phyloP scores from a whole-genome alignment of 2,888 invertebrate genomes.

The Patella caerulea region DNA sequence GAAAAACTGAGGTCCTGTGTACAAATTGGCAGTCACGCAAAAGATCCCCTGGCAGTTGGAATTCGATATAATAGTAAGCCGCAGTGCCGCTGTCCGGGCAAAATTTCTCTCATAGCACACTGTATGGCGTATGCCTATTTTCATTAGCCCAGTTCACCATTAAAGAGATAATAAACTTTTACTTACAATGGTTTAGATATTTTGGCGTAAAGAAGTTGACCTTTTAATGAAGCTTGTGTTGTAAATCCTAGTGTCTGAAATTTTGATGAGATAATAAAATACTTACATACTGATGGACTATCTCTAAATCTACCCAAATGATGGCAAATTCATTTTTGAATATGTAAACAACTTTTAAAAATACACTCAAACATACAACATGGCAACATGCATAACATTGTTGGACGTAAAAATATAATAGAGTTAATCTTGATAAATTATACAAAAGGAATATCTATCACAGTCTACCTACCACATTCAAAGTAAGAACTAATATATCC shows the following conservation, averaged over 20 bases:
- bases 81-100: too few species aligned
- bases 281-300: background rate
- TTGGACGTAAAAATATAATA: too few species aligned
- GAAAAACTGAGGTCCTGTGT: too few species aligned
- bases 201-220: background rate
- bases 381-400: too few species aligned
- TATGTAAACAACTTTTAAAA: background rate
- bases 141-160: too few species aligned
- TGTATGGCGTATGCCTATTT: too few species aligned
- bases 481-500: background rate
- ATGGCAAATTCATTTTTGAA: background rate
- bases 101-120: too few species aligned
- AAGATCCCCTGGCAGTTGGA: too few species aligned
- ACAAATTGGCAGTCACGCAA: too few species aligned
- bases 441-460: background rate
- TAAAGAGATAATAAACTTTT: background rate
- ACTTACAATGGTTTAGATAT: background rate
- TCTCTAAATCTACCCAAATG: background rate
- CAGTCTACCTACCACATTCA: background rate
- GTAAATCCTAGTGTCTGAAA: background rate
- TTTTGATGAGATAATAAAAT: background rate
- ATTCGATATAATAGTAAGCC: too few species aligned
- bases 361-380: background rate
- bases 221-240: background rate
- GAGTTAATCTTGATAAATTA: background rate